Evolutionary conservation across 35 echinoderm and acorn worm genomes (phyloP), one percentile per base, ranked within the genome.

Genomic region (Acanthaster planci): DNA sequence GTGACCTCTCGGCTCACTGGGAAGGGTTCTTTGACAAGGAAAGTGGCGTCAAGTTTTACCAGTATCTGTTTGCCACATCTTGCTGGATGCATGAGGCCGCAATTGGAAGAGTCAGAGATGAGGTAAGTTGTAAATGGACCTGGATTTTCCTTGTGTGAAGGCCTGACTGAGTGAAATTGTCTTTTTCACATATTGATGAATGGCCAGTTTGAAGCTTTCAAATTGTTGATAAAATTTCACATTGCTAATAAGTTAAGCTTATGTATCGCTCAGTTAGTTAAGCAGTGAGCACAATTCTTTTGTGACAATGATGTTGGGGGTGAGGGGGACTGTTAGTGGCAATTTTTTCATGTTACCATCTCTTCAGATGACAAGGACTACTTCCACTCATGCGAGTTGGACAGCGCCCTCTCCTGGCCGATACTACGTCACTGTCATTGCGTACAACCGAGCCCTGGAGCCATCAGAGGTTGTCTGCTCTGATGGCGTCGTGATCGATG

Each of bases 401-500:
- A 76, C 39, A 22, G 87, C 87, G 1, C 87, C 87, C 9, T 50
- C 76, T 21, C 0, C 51, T 19, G 86, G 77, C 19, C 80, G n/a
- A 30, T 89, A 81, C 78, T 80, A 81, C 50, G 18, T 22, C 36
- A 89, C 86, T 50, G 86, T 89, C 5, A 40, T 89, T 60, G 86
- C 86, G 14, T 87, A 59, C 38, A 87, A 80, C 55, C 37, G 82
- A 60, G 86, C 86, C 1, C 38, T 88, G 23, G 76, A 88, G 18
- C 86, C 76, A 23, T 88, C 86, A 16, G 76, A 80, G 18, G 21
- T 52, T 39, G 76, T 88, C 26, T 88, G 86, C 47, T 88, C 86
- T 1, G 86, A 88, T 60, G 86, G 86, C n/a, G 77, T 88, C 38
- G 67, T 78, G 19, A 89, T 89, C n/a, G 87, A 89, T 29, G 40